Conservation (phyloP, 2,797 vertebrate species). For the Furcifer pardalis region DNA sequence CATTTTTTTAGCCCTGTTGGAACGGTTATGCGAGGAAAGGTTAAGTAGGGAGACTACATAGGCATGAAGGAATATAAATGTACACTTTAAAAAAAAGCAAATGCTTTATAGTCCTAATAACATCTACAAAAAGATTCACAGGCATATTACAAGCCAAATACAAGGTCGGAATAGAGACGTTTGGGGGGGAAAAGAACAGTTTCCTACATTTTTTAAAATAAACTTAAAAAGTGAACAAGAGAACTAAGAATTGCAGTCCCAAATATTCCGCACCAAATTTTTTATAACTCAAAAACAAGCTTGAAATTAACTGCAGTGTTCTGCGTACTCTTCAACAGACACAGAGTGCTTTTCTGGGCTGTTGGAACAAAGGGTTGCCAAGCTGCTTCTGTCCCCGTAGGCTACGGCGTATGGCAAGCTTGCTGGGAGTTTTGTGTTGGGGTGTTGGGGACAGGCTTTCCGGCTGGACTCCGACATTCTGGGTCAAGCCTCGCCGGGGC, state of each 20-base stretch:
- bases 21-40: conserved; percentile 68
- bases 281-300: conserved; percentile 34
- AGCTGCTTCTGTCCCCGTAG: conserved; percentile 89
- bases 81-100: conserved; percentile 75
- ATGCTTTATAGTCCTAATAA: conserved; percentile 71
- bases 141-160: conserved; percentile 79
- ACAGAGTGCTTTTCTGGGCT: conserved; percentile 89
- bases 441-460: conserved; percentile 67
- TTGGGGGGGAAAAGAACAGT: conserved; percentile 63
- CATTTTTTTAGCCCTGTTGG: conserved; percentile 67
- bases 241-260: conserved; percentile 43
- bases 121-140: conserved; percentile 82
- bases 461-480: conserved; percentile 48
- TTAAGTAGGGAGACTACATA: conserved; percentile 61
- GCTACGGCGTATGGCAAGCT: conserved; percentile 79
- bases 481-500: conserved; percentile 65
- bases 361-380: conserved; percentile 83
- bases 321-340: conserved; percentile 81
- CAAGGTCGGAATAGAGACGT: conserved; percentile 73
- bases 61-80: conserved; percentile 79
- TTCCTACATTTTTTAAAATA: conserved; percentile 63
- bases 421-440: conserved; percentile 74
- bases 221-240: background rate
- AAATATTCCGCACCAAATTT: conserved; percentile 35
- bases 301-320: background rate